Conservation (phyloP, 2,113 vertebrate species). For the Syngnathus scovelli region DNA sequence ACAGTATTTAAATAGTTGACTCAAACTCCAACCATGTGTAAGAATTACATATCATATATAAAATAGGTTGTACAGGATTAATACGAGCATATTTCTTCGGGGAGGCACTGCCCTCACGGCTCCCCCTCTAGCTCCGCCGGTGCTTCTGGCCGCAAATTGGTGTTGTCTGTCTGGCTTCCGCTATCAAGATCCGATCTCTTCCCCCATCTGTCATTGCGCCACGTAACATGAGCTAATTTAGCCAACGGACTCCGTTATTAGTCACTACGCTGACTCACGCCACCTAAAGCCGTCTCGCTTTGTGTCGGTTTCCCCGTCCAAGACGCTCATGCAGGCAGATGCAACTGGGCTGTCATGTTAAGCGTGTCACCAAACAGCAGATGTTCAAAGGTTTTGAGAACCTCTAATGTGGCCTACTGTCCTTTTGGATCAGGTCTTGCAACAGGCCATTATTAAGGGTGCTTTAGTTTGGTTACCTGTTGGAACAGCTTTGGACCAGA, state of each 20-base stretch:
- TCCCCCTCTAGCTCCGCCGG: too few relatives aligned
- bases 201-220: background rate
- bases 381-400: too few relatives aligned
- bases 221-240: background rate
- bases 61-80: too few relatives aligned
- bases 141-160: background rate
- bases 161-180: background rate
- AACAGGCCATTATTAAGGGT: background rate
- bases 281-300: background rate
- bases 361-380: background rate
- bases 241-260: background rate
- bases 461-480: background rate
- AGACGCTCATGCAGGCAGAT: background rate
- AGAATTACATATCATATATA: background rate
- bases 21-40: background rate
- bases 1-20: too few relatives aligned
- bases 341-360: background rate
- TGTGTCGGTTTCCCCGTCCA: background rate
- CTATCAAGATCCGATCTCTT: background rate
- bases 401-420: background rate
- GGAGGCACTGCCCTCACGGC: too few relatives aligned
- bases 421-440: background rate
- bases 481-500: constrained; percentile 3
- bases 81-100: too few relatives aligned
- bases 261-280: background rate